A percentile compares a stretch with the other conserved stretches of the same genome.
Evolutionary conservation across 2,888 invertebrate species (phyloP).

Genomic region (Cantharis lateralis): DNA sequence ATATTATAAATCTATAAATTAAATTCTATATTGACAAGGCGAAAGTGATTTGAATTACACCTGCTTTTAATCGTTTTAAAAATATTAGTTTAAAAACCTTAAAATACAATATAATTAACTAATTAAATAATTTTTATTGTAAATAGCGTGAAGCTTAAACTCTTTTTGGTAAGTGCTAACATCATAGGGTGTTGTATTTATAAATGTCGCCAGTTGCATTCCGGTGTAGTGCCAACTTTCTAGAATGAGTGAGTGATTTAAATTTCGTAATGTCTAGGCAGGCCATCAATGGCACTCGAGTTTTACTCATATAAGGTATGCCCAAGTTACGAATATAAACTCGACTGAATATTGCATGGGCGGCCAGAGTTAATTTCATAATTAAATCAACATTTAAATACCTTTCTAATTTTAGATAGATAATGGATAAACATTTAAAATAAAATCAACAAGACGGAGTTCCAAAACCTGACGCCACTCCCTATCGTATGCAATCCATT

Average conservation of each 20-base stretch:
- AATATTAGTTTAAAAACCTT: neutral
- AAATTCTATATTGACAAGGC: neutral
- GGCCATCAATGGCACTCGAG: neutral
- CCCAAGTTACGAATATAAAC: neutral
- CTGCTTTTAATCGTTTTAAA: neutral
- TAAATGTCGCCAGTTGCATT: conserved; percentile 25
- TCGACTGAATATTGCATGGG: neutral
- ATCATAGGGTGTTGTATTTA: conserved; percentile 16
- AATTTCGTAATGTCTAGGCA: neutral
- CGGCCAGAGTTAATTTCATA: neutral
- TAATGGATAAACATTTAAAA: neutral
- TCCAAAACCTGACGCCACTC: conserved; percentile 1
- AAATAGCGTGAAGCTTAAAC: neutral
- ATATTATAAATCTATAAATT: neutral
- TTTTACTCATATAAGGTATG: neutral
- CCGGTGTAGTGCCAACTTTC: conserved; percentile 19
- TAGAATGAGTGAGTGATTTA: conserved; percentile 5
- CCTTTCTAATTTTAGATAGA: neutral
- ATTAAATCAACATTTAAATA: neutral
- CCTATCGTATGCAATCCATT: conserved; percentile 10
- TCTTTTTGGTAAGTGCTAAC: neutral
- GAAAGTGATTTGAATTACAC: neutral
- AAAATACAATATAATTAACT: neutral
- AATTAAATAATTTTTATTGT: neutral
- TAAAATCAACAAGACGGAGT: neutral